A percentile compares a stretch with the other conserved stretches of the same genome.
phyloP scores from a whole-genome alignment of 2,888 invertebrate genomes.

The Cryptocephalus primarius region DNA sequence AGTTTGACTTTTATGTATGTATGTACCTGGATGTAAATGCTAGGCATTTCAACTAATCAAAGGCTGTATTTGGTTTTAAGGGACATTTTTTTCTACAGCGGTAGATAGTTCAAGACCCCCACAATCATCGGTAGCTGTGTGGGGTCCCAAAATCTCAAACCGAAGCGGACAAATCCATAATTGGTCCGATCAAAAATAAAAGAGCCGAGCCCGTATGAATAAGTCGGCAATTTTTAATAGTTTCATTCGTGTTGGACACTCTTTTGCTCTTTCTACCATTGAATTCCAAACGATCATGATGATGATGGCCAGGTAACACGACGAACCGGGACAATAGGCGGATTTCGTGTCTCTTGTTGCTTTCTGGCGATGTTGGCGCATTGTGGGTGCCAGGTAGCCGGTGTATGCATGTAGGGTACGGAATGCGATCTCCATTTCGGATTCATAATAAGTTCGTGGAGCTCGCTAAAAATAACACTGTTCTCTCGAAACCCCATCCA shows the following conservation, averaged over 20 bases:
- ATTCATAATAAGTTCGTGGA: no score
- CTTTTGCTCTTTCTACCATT: slow-evolving; percentile 11
- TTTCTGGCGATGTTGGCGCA: slow-evolving; percentile 31
- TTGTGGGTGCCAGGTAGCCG: background rate
- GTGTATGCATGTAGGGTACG: background rate
- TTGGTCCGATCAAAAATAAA: slow-evolving; percentile 27
- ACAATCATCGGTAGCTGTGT: background rate
- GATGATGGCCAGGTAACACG: slow-evolving; percentile 28
- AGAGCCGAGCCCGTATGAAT: slow-evolving; percentile 20
- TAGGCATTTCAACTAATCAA: no score
- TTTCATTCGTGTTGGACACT: background rate
- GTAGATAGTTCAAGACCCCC: no score
- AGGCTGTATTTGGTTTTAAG: no score
- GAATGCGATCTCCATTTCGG: no score
- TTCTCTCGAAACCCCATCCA: no score
- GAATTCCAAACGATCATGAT: slow-evolving; percentile 19
- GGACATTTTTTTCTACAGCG: no score
- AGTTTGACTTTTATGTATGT: no score
- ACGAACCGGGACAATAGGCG: slow-evolving; percentile 32
- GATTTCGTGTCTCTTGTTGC: slow-evolving; percentile 34
- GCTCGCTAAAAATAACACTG: no score
- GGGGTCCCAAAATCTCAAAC: background rate
- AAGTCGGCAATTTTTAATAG: slow-evolving; percentile 25
- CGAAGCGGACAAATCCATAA: slow-evolving; percentile 19
- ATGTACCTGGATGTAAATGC: no score